Evolutionary conservation across 2,797 vertebrate species (phyloP), one percentile per base, ranked within the genome.

Genomic region (Hydrolagus colliei): DNA sequence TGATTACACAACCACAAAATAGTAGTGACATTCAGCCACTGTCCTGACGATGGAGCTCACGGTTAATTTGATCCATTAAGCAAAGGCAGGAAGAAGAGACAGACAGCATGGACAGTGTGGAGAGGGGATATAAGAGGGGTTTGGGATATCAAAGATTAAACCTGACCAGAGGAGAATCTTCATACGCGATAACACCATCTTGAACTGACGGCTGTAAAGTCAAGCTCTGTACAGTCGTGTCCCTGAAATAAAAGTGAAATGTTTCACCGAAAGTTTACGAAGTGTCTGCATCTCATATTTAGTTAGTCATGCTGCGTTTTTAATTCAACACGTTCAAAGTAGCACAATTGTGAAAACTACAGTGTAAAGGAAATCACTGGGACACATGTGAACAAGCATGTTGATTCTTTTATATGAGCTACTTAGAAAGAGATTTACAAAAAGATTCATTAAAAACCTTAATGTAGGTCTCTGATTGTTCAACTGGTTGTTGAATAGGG

Each of bases 91-190:
- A 63, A 79, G 18, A 22, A 27, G 32, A 11, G 32, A 16, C 52
- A 11, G 32, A 16, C 52, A 9, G 59, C 20, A 27, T 22, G 12
- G 59, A 12, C n/a, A 71, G 52, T 16, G 22, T 20, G 22, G 35
- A 76, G 22, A 76, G 41, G 27, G 13, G 22, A 76, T 18, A 76
- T 35, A 5, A 4, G 41, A 77, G 18, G 75, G 41, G 27, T 14
- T 82, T 68, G 14, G 35, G 7, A 41, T 68, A 7, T 20, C 27
- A 76, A 86, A 86, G 14, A 20, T n/a, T 59, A 80, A 87, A 90
- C 96, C 97, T 94, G 88, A 99, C 98, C 95, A 99, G 91, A 12
- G 98, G 97, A 0, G 98, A 99, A 90, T 99, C 98, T 89, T 99
- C 98, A 85, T 99, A 98, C 0, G 93, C 89, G 88, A 99, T 98